Conservation (phyloP, 2,797 vertebrate genomes). For the Dendrocincla tyrannina region DNA sequence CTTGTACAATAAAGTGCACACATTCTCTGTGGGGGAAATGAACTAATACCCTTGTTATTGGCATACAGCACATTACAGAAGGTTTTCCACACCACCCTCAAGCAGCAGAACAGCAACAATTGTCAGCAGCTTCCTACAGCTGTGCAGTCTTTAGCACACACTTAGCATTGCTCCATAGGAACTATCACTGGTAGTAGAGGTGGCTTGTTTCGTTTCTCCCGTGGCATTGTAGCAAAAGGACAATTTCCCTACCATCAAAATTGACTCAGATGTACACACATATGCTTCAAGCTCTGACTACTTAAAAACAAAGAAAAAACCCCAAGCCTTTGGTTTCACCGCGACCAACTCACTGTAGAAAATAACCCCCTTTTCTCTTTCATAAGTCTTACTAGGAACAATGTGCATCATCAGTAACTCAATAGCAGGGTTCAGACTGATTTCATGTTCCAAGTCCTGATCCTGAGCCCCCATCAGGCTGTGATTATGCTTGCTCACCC, state of each 20-base stretch:
- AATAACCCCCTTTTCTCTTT: neutral
- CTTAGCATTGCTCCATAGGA: neutral
- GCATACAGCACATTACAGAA: accelerated
- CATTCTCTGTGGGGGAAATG: neutral
- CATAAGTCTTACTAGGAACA: neutral
- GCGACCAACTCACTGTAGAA: neutral
- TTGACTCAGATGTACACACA: neutral
- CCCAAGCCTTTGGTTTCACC: neutral
- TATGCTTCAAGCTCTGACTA: neutral
- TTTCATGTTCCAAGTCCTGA: neutral
- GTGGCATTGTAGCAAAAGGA: neutral
- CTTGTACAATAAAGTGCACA: neutral
- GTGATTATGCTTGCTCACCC: neutral
- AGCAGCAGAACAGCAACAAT: neutral
- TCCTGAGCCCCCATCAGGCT: neutral
- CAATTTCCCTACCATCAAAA: neutral
- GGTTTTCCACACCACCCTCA: neutral
- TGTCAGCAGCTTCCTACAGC: neutral
- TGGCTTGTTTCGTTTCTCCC: neutral
- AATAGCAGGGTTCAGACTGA: neutral
- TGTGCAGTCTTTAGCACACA: neutral
- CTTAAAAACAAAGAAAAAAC: neutral
- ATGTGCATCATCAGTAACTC: neutral
- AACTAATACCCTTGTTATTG: neutral
- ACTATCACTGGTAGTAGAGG: neutral